These are phyloP conservation scores for Morone chrysops DNA, from an alignment of 2,113 vertebrate species.

Conservation along the genomic window DNA sequence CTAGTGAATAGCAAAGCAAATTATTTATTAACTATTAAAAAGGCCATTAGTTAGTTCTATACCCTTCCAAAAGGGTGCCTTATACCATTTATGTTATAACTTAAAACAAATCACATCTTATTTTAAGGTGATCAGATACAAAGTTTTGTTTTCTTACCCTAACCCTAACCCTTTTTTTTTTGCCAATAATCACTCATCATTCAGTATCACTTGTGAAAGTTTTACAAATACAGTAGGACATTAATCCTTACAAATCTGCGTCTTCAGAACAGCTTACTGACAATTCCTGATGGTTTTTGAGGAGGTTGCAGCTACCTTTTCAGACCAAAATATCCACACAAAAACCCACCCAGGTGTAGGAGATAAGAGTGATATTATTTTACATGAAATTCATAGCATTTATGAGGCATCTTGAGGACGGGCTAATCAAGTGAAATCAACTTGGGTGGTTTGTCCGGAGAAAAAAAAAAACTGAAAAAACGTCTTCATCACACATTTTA, in stretches of 20 bases:
- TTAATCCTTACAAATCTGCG: too few relatives aligned
- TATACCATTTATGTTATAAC: too few relatives aligned
- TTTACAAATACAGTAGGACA: too few relatives aligned
- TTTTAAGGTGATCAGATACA: not conserved
- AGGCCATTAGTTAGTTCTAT: not conserved
- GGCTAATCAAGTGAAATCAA: not conserved
- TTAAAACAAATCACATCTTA: too few relatives aligned
- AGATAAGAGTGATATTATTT: not conserved
- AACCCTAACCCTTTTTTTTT: too few relatives aligned
- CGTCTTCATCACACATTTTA: too few relatives aligned
- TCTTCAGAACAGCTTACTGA: too few relatives aligned
- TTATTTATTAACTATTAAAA: too few relatives aligned
- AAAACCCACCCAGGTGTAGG: not conserved
- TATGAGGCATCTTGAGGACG: not conserved
- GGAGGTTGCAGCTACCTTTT: not conserved
- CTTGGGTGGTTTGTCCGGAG: not conserved
- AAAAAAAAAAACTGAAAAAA: not conserved
- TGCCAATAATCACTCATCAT: too few relatives aligned
- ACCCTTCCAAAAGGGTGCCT: too few relatives aligned
- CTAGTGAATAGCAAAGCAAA: not conserved
- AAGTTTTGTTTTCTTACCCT: not conserved
- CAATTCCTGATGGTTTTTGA: not conserved
- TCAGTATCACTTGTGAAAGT: too few relatives aligned
- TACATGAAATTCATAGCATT: not conserved
- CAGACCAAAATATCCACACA: slow-evolving; percentile 1